phyloP scores from a whole-genome alignment of 35 echinoderm and acorn worm species.

The Acanthaster planci region DNA sequence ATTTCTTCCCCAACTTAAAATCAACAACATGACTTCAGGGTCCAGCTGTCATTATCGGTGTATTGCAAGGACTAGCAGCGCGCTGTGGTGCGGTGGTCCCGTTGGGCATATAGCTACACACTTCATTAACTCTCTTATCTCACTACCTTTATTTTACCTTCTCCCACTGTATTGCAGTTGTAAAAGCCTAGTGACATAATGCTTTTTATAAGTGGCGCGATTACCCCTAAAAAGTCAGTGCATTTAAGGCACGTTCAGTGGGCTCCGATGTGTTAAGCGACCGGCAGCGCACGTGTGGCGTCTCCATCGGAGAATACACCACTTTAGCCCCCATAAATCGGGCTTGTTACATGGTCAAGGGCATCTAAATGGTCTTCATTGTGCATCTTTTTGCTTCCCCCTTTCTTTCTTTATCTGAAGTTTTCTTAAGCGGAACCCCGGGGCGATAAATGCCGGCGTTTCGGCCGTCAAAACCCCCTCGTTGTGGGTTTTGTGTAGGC shows the following conservation, averaged over 20 bases:
- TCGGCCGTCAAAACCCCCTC: slow-evolving; percentile 10
- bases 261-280: slow-evolving; percentile 21
- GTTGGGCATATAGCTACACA: slow-evolving; percentile 15
- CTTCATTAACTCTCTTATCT: slow-evolving; percentile 32
- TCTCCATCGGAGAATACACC: slow-evolving; percentile 16
- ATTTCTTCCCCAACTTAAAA: background rate
- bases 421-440: slow-evolving; percentile 2
- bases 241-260: slow-evolving; percentile 20
- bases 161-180: background rate
- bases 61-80: background rate
- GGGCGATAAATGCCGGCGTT: background rate
- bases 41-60: background rate
- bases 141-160: background rate
- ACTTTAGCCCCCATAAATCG: slow-evolving; percentile 9
- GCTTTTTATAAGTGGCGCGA: slow-evolving; percentile 1
- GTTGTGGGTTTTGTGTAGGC: slow-evolving; percentile 13
- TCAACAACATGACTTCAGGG: slow-evolving; percentile 6
- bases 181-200: slow-evolving; percentile 14
- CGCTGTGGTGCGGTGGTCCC: background rate
- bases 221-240: slow-evolving; percentile 30
- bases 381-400: background rate
- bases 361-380: slow-evolving; percentile 3
- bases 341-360: slow-evolving; percentile 30
- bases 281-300: background rate
- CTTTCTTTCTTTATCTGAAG: background rate